Conservation (phyloP, 2,797 vertebrate genomes). For the Brachymystax lenok region DNA sequence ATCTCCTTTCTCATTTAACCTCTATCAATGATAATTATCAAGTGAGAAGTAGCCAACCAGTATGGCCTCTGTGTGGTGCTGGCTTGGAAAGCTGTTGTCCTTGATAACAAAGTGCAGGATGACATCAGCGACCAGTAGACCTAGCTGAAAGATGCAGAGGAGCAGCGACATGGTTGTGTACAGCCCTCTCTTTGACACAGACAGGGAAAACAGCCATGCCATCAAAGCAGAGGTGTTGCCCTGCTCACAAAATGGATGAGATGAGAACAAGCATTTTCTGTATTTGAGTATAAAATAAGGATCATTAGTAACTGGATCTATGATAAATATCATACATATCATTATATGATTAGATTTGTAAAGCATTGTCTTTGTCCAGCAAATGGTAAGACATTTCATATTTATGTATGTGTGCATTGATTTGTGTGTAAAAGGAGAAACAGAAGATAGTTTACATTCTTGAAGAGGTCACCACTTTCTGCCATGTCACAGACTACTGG, state of each 20-base stretch:
- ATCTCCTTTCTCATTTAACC: not conserved
- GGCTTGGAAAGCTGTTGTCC: slow-evolving; percentile 5
- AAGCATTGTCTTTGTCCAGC: not conserved
- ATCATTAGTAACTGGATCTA: not conserved
- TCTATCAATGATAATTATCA: not conserved
- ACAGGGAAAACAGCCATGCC: slow-evolving; percentile 6
- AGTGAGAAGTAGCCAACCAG: slow-evolving; percentile 1
- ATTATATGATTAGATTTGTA: not conserved
- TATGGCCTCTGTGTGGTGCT: slow-evolving; percentile 9
- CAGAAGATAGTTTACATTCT: not conserved
- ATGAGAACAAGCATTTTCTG: not conserved
- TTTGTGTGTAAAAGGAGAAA: not conserved
- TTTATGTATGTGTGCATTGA: not conserved
- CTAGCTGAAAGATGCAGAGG: not conserved
- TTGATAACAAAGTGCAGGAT: slow-evolving; percentile 11
- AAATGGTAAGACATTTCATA: not conserved
- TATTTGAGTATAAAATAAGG: not conserved
- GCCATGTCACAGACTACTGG: not conserved
- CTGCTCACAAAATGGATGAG: not conserved
- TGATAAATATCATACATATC: not conserved
- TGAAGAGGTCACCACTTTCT: not conserved
- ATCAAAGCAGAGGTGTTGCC: not conserved
- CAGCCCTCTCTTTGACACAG: slow-evolving; percentile 5
- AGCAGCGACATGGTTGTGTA: slow-evolving; percentile 4
- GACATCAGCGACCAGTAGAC: slow-evolving; percentile 4